Conservation (phyloP, 2,888 invertebrate species). For the Polyommatus iphigenia region DNA sequence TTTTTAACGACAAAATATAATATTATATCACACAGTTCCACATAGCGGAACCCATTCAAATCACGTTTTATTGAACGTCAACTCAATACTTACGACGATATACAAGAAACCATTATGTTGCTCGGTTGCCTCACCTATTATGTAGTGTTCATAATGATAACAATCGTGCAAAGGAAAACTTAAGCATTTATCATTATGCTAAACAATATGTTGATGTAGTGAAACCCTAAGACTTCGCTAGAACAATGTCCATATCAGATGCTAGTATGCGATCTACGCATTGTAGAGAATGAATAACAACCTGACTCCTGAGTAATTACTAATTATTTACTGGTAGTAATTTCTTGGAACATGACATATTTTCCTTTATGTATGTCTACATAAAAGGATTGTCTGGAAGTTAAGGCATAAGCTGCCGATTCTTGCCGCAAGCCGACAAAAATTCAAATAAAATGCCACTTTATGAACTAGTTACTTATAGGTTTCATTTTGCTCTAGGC, state of each 20-base stretch:
- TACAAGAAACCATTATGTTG: slow-evolving; percentile 11
- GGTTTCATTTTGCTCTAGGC: too few relatives aligned
- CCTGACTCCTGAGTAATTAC: neutral
- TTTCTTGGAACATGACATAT: too few relatives aligned
- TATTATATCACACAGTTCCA: neutral
- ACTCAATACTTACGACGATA: slow-evolving; percentile 5
- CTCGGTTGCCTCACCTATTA: slow-evolving; percentile 17
- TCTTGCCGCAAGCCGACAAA: too few relatives aligned
- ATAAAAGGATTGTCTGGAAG: too few relatives aligned
- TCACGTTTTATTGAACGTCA: neutral
- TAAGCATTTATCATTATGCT: slow-evolving; percentile 12
- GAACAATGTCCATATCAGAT: slow-evolving; percentile 15
- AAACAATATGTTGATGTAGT: neutral
- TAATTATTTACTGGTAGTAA: too few relatives aligned
- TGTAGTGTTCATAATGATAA: slow-evolving; percentile 2
- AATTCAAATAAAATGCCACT: too few relatives aligned
- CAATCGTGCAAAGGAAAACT: slow-evolving; percentile 12
- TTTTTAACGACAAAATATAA: too few relatives aligned
- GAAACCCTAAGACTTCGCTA: slow-evolving; percentile 12
- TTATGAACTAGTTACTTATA: too few relatives aligned
- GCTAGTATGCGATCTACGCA: neutral
- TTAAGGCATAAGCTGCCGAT: too few relatives aligned
- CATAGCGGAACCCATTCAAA: neutral
- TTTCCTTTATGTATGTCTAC: too few relatives aligned
- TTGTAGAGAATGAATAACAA: neutral